Conservation (phyloP, 2,888 invertebrate species). For the Chymomyza amoena region DNA sequence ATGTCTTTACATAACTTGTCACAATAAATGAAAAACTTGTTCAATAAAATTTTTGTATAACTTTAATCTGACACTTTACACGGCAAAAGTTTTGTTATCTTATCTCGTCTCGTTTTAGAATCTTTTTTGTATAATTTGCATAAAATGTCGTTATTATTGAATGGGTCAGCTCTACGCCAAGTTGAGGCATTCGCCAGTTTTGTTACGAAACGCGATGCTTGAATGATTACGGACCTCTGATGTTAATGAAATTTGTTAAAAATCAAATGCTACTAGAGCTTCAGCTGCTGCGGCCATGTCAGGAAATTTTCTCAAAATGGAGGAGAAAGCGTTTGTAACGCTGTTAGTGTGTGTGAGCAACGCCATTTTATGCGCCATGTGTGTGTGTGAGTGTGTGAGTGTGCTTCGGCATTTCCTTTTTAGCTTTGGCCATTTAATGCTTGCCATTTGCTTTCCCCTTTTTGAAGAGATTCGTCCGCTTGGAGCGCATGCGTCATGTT, state of each 20-base stretch:
- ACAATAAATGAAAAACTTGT: not conserved
- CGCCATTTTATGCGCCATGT: not conserved
- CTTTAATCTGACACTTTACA: not conserved
- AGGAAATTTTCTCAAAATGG: slow-evolving; percentile 71
- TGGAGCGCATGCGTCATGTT: slow-evolving; percentile 43
- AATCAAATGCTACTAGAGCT: slow-evolving; percentile 58
- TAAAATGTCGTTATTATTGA: not conserved
- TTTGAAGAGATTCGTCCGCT: slow-evolving; percentile 42
- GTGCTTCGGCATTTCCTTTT: slow-evolving; percentile 59
- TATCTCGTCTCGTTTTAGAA: not conserved
- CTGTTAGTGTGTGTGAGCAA: slow-evolving; percentile 4
- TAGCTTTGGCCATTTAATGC: slow-evolving; percentile 23
- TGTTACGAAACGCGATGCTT: slow-evolving; percentile 75
- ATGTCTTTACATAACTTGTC: not conserved
- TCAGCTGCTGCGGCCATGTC: slow-evolving; percentile 16
- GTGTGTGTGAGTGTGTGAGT: slow-evolving; percentile 21
- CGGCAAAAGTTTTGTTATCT: not conserved
- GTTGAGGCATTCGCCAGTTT: slow-evolving; percentile 6
- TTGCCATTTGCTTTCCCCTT: slow-evolving; percentile 46
- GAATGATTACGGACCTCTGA: slow-evolving; percentile 77
- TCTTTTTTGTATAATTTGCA: not conserved
- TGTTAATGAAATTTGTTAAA: slow-evolving; percentile 75
- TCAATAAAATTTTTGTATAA: not conserved
- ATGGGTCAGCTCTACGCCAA: not conserved
- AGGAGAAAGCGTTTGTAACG: slow-evolving; percentile 47